Evolutionary conservation across 2,113 vertebrate genomes (phyloP).

Genomic region (Passer montanus): DNA sequence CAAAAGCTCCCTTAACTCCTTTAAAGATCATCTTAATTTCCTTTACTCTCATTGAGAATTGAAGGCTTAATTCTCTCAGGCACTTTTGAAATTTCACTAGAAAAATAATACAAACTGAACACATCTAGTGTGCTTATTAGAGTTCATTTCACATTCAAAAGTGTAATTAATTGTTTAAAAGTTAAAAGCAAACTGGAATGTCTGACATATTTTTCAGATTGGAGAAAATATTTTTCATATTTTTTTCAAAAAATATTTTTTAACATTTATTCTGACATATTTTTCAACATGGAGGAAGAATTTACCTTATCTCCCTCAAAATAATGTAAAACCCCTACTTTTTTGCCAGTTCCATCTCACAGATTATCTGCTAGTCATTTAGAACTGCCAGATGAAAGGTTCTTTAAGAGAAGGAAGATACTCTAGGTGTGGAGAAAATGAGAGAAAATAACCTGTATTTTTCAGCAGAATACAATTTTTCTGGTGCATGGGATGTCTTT

Average conservation of each 20-base stretch:
- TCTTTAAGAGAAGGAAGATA: neutral
- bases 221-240: neutral
- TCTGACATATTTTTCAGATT: neutral
- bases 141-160: neutral
- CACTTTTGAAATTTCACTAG: neutral
- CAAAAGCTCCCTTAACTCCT: slow-evolving; percentile 2
- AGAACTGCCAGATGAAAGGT: neutral
- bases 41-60: neutral
- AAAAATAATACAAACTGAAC: neutral
- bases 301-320: neutral
- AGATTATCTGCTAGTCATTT: neutral
- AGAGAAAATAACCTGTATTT: neutral
- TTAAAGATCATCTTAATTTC: neutral
- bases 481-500: neutral
- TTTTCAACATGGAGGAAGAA: neutral
- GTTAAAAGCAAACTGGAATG: neutral
- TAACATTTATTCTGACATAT: neutral
- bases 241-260: neutral
- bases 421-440: neutral
- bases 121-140: neutral
- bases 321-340: neutral
- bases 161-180: neutral
- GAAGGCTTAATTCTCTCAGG: neutral
- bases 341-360: neutral
- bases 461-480: neutral